Percentiles rank a stretch among this genome's conserved stretches.
Conservation (phyloP, 2,888 invertebrate genomes). For the Noctua janthe region DNA sequence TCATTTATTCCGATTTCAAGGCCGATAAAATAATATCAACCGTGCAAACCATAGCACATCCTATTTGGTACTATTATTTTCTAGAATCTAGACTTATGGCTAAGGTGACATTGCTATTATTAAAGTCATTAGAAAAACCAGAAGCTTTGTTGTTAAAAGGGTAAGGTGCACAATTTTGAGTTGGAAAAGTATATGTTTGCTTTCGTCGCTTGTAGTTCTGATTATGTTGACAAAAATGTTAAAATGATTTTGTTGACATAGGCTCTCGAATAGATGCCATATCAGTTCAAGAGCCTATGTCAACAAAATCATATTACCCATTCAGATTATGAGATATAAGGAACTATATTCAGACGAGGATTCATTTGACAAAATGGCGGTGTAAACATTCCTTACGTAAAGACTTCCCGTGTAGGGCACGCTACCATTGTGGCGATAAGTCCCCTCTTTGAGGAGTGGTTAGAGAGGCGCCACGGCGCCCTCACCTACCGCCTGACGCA, state of each 20-base stretch:
- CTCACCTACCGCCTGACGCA: no score
- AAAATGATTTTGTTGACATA: no score
- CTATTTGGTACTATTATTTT: constrained; percentile 25
- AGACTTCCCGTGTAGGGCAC: constrained; percentile 43
- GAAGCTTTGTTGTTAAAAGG: background rate
- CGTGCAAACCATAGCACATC: background rate
- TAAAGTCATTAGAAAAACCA: background rate
- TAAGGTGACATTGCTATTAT: constrained; percentile 9
- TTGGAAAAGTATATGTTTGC: background rate
- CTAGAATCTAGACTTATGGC: constrained; percentile 9
- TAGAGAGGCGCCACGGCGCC: no score
- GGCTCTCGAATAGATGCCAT: no score
- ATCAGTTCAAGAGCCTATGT: no score
- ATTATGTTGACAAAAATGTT: no score
- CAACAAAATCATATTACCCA: background rate
- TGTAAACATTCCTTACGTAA: constrained; percentile 28
- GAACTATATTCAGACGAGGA: background rate
- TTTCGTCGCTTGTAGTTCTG: background rate
- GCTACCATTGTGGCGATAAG: no score
- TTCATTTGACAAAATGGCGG: background rate
- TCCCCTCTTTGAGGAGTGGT: no score
- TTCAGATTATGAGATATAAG: constrained; percentile 1
- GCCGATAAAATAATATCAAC: background rate
- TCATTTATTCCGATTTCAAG: constrained; percentile 19
- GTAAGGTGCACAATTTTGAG: background rate